phyloP scores from a whole-genome alignment of 2,888 invertebrate genomes.

The Campoplex capitator region DNA sequence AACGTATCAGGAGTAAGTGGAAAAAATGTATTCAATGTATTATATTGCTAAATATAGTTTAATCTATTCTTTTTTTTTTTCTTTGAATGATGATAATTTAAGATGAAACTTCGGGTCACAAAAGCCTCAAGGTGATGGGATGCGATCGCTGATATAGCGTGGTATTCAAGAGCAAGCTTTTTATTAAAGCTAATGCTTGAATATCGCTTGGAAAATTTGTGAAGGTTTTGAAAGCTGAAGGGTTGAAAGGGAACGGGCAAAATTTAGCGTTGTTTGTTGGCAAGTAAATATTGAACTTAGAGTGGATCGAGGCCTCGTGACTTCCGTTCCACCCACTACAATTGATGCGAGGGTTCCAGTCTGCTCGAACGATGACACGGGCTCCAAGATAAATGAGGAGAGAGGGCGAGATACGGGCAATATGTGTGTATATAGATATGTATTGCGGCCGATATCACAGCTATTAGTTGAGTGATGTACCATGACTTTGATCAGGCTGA shows the following conservation, averaged over 20 bases:
- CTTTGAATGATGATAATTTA: background rate
- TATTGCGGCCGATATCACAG: slow-evolving; percentile 59
- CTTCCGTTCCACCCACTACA: slow-evolving; percentile 23
- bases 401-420: slow-evolving; percentile 12
- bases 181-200: background rate
- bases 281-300: slow-evolving; percentile 17
- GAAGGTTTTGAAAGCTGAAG: background rate
- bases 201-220: background rate
- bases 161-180: background rate
- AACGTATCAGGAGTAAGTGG: no score
- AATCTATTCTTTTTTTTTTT: background rate
- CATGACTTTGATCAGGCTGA: slow-evolving; percentile 76
- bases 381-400: slow-evolving; percentile 23
- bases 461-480: slow-evolving; percentile 69
- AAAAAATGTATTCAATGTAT: no score
- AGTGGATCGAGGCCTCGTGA: slow-evolving; percentile 1
- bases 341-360: slow-evolving; percentile 3
- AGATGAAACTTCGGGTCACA: background rate
- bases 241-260: background rate
- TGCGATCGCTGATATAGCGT: background rate
- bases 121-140: background rate
- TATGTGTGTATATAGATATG: background rate
- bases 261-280: no score
- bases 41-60: background rate
- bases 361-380: slow-evolving; percentile 21